A percentile compares a stretch with the other conserved stretches of the same genome.
These are phyloP conservation scores for Rhorus exstirpatorius DNA, from an alignment of 2,888 invertebrate genomes.

Conservation along the genomic window DNA sequence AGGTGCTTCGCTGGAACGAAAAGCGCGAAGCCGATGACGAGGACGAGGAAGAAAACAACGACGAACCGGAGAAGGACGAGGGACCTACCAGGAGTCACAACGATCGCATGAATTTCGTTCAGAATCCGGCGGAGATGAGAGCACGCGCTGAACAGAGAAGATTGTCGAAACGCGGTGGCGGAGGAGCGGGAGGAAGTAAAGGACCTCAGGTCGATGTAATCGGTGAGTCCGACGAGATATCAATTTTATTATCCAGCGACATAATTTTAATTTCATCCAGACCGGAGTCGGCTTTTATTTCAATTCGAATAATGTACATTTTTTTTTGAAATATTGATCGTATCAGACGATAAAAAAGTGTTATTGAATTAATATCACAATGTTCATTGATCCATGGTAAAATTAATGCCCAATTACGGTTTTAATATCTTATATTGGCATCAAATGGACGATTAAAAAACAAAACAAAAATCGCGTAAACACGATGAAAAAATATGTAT, in stretches of 20 bases:
- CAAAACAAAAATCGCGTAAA: too few relatives aligned
- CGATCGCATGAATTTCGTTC: constrained; percentile 88
- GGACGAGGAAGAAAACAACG: constrained; percentile 85
- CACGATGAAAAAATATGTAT: too few relatives aligned
- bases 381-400: too few relatives aligned
- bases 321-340: background rate
- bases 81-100: constrained; percentile 68
- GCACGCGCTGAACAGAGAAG: constrained; percentile 89
- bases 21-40: constrained; percentile 83
- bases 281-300: too few relatives aligned
- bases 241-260: constrained; percentile 3
- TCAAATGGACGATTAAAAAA: too few relatives aligned
- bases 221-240: constrained; percentile 72
- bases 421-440: too few relatives aligned
- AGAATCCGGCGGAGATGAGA: constrained; percentile 92
- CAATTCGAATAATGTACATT: background rate
- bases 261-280: too few relatives aligned
- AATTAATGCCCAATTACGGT: too few relatives aligned
- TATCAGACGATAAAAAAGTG: too few relatives aligned
- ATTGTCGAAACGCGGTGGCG: constrained; percentile 76
- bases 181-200: constrained; percentile 63
- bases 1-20: constrained; percentile 83
- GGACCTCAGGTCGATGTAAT: constrained; percentile 71
- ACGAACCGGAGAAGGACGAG: constrained; percentile 76
- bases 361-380: too few relatives aligned